These are phyloP conservation scores for Telmatherina bonti DNA, from an alignment of 2,797 vertebrate species.

Conservation along the genomic window DNA sequence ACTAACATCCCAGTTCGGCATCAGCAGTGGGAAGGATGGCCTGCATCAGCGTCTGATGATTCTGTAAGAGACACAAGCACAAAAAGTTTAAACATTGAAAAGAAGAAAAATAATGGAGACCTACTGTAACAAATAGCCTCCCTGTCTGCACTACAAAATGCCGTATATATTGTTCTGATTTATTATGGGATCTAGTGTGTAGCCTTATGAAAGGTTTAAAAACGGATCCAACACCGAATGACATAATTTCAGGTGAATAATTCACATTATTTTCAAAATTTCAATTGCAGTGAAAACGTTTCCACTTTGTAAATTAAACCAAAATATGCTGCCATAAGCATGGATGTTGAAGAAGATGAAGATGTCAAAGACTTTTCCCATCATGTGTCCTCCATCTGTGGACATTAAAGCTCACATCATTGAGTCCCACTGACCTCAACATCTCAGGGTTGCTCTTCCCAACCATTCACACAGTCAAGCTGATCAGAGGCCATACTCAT, in stretches of 20 bases:
- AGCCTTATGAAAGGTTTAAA: not conserved
- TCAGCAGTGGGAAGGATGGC: slow-evolving; percentile 98
- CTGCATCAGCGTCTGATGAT: slow-evolving; percentile 91
- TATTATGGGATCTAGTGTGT: not conserved
- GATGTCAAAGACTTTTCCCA: slow-evolving; percentile 81
- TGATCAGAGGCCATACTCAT: slow-evolving; percentile 79
- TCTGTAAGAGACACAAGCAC: slow-evolving; percentile 85
- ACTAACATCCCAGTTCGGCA: slow-evolving; percentile 98
- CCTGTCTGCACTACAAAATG: not conserved
- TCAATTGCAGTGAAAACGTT: slow-evolving; percentile 36
- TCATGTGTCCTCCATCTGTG: slow-evolving; percentile 77
- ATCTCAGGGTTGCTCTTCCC: slow-evolving; percentile 71
- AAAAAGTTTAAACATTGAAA: not conserved
- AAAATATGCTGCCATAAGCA: slow-evolving; percentile 67
- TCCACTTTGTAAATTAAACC: slow-evolving; percentile 20
- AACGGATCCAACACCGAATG: not conserved
- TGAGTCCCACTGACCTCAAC: slow-evolving; percentile 83
- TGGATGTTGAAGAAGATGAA: slow-evolving; percentile 82
- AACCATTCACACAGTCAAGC: slow-evolving; percentile 81
- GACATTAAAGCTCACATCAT: slow-evolving; percentile 87
- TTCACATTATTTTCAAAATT: slow-evolving; percentile 10
- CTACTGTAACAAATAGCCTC: not conserved
- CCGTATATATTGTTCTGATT: not conserved
- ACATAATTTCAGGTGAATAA: slow-evolving; percentile 1
- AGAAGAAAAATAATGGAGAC: not conserved